Evolutionary conservation across 2,888 invertebrate species (phyloP).

Genomic region (Caenorhabditis auriculariae): DNA sequence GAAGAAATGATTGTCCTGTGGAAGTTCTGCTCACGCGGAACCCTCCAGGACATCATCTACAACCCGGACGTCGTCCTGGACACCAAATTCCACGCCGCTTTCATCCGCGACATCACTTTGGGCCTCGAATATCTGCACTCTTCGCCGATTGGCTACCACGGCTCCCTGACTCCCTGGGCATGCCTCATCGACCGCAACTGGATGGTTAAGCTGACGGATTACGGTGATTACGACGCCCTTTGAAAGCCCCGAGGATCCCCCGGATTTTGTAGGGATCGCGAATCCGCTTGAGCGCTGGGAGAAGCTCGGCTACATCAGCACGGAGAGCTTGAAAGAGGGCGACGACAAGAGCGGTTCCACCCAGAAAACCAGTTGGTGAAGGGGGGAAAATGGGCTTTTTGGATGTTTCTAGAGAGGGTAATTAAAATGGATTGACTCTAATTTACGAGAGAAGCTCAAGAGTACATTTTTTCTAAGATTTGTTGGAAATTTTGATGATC

Average conservation of each 20-base stretch:
- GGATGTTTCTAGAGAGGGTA: neutral
- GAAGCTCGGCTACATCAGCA: constrained; percentile 48
- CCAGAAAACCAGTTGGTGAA: constrained; percentile 45
- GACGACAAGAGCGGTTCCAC: constrained; percentile 55
- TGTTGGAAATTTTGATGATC: too few relatives aligned
- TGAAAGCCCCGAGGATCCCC: neutral
- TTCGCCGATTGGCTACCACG: constrained; percentile 54
- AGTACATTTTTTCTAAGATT: too few relatives aligned
- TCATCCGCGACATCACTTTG: constrained; percentile 41
- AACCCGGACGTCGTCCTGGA: constrained; percentile 38
- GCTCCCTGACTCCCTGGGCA: constrained; percentile 57
- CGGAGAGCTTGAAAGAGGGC: constrained; percentile 53
- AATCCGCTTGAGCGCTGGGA: constrained; percentile 60
- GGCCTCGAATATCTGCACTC: constrained; percentile 57
- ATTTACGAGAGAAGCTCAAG: neutral
- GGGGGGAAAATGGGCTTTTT: neutral
- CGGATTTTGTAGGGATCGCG: constrained; percentile 46
- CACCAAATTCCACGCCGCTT: constrained; percentile 46
- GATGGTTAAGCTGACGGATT: constrained; percentile 62
- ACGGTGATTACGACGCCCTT: constrained; percentile 39
- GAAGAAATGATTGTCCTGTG: constrained; percentile 59
- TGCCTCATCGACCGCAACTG: constrained; percentile 61
- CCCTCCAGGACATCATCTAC: constrained; percentile 51
- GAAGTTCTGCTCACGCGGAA: constrained; percentile 62
- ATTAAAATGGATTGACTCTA: too few relatives aligned